Conservation (phyloP, 2,113 vertebrate species). For the Ploceus nigricollis region DNA sequence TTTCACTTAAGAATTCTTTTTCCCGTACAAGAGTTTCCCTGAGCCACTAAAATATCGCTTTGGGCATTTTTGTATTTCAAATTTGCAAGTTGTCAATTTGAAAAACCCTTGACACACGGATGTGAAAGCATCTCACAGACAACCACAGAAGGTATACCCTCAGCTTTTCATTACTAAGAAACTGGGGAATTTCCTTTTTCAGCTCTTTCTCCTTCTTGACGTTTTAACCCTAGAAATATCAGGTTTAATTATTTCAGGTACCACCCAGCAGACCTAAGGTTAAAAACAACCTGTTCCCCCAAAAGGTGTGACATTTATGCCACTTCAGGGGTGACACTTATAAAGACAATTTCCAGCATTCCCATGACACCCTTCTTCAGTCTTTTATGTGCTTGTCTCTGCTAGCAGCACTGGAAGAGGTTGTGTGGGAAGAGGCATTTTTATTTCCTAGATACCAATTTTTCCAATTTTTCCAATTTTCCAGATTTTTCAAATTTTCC, state of each 20-base stretch:
- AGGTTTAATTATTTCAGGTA: constrained; percentile 76
- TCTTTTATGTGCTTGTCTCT: background rate
- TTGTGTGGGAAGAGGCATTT: background rate
- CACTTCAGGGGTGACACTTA: background rate
- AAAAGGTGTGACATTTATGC: background rate
- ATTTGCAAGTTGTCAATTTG: constrained; percentile 87
- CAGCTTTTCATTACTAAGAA: constrained; percentile 82
- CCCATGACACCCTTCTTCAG: background rate
- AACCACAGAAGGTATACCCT: constrained; percentile 80
- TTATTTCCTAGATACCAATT: too few species aligned
- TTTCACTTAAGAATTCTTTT: constrained; percentile 82
- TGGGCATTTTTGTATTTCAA: constrained; percentile 88
- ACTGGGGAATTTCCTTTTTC: constrained; percentile 81
- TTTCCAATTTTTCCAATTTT: too few species aligned
- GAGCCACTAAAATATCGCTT: constrained; percentile 82
- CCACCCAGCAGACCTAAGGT: constrained; percentile 66
- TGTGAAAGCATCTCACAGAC: constrained; percentile 78
- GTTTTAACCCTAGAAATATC: constrained; percentile 83
- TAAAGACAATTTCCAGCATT: background rate
- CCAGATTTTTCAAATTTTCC: too few species aligned
- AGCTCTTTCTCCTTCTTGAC: constrained; percentile 77
- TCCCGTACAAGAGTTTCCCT: constrained; percentile 77
- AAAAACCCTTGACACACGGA: constrained; percentile 82
- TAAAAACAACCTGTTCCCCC: constrained; percentile 67
- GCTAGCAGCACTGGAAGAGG: background rate